Percentiles rank a stretch among this genome's conserved stretches.
Conservation (phyloP, 30 jellyfish, hydroid and myxozoan genomes). For the Hydractinia echinata region DNA sequence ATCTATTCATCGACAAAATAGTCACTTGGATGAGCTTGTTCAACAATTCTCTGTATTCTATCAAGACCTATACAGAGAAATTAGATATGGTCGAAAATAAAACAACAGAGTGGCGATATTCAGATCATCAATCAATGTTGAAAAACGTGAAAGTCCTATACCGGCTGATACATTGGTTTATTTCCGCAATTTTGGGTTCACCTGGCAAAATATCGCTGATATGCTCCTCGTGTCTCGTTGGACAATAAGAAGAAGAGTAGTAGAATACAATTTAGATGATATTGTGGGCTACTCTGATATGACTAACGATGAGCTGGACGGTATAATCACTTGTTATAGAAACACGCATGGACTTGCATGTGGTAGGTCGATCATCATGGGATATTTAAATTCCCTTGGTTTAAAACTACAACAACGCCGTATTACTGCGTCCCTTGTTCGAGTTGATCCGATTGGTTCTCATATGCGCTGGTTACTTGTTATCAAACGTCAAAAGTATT, state of each 20-base stretch:
- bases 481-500: conserved; percentile 18
- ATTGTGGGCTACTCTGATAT: conserved; percentile 17
- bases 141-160: no score
- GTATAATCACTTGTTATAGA: neutral
- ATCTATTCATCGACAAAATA: no score
- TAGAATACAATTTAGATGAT: conserved; percentile 7
- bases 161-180: neutral
- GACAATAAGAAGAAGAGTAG: conserved; percentile 36
- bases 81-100: no score
- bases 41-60: no score
- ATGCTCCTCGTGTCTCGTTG: conserved; percentile 37
- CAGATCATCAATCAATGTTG: no score
- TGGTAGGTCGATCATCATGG: conserved; percentile 28
- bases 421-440: conserved; percentile 15
- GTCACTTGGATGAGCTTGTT: no score
- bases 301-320: conserved; percentile 36
- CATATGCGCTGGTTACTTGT: conserved; percentile 2
- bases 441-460: conserved; percentile 32
- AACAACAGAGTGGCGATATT: no score
- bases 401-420: conserved; percentile 23
- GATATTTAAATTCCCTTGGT: conserved; percentile 20
- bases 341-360: conserved; percentile 28
- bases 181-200: neutral
- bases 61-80: no score
- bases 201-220: conserved; percentile 27